Percentiles rank a stretch among this genome's conserved stretches.
phyloP scores from a whole-genome alignment of 2,113 vertebrate genomes.

The Mobula hypostoma region DNA sequence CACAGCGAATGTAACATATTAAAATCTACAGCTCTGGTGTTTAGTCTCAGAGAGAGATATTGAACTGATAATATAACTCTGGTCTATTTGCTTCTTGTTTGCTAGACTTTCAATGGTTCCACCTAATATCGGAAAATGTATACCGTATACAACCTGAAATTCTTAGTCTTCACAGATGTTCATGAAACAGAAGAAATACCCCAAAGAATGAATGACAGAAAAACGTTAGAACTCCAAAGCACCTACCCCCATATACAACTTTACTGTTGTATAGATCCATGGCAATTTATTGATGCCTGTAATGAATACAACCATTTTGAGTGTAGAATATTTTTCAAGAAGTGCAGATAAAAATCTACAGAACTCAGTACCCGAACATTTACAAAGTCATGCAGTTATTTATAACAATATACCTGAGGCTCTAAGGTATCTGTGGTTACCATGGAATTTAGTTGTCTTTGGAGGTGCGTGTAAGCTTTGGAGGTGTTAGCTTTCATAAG shows the following conservation, averaged over 20 bases:
- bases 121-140: too few relatives aligned
- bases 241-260: background rate
- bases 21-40: too few relatives aligned
- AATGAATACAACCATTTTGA: background rate
- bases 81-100: background rate
- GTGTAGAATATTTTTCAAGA: constrained; percentile 4
- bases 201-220: too few relatives aligned
- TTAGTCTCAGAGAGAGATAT: background rate
- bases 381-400: background rate
- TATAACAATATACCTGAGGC: background rate
- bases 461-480: background rate
- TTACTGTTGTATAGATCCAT: background rate
- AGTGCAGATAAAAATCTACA: background rate
- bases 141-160: too few relatives aligned
- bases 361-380: background rate
- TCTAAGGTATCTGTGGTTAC: background rate
- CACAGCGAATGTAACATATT: background rate
- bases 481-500: too few relatives aligned
- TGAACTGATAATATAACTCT: background rate
- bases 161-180: too few relatives aligned
- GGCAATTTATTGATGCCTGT: background rate
- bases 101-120: background rate
- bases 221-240: too few relatives aligned
- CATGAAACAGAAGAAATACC: too few relatives aligned
- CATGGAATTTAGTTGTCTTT: constrained; percentile 24